Percentiles rank a stretch among this genome's conserved stretches.
phyloP scores from a whole-genome alignment of 1,140 invertebrate genomes.

The Forficula auricularia region DNA sequence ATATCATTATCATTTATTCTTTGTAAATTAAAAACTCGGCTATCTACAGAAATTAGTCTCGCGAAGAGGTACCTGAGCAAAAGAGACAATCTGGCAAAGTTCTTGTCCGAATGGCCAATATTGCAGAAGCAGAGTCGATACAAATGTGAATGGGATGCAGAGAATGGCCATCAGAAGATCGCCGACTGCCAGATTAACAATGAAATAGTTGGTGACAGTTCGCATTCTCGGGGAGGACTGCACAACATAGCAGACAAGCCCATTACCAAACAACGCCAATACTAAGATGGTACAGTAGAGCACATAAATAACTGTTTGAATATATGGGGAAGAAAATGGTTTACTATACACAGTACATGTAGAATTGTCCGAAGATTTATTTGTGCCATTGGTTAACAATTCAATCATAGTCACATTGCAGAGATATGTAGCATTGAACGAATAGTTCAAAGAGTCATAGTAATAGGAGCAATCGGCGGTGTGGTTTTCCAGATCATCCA shows the following conservation, averaged over 20 bases:
- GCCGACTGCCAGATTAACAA: constrained; percentile 65
- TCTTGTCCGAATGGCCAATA: constrained; percentile 69
- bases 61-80: constrained; percentile 29
- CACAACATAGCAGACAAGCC: constrained; percentile 66
- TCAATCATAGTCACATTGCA: too few relatives aligned
- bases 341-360: constrained; percentile 10
- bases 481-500: too few relatives aligned
- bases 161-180: constrained; percentile 71
- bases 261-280: constrained; percentile 56
- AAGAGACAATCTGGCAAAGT: constrained; percentile 61
- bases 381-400: too few relatives aligned
- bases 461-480: too few relatives aligned
- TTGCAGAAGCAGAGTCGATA: constrained; percentile 49
- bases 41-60: constrained; percentile 13
- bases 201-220: constrained; percentile 76
- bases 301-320: constrained; percentile 46
- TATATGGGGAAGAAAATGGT: constrained; percentile 26
- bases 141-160: constrained; percentile 72
- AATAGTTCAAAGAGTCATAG: too few relatives aligned
- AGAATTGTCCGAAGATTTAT: constrained; percentile 14
- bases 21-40: too few relatives aligned
- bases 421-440: too few relatives aligned
- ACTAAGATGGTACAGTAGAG: constrained; percentile 58
- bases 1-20: too few relatives aligned
- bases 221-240: constrained; percentile 58